phyloP scores from a whole-genome alignment of 2,113 vertebrate genomes.

The Prionailurus viverrinus region DNA sequence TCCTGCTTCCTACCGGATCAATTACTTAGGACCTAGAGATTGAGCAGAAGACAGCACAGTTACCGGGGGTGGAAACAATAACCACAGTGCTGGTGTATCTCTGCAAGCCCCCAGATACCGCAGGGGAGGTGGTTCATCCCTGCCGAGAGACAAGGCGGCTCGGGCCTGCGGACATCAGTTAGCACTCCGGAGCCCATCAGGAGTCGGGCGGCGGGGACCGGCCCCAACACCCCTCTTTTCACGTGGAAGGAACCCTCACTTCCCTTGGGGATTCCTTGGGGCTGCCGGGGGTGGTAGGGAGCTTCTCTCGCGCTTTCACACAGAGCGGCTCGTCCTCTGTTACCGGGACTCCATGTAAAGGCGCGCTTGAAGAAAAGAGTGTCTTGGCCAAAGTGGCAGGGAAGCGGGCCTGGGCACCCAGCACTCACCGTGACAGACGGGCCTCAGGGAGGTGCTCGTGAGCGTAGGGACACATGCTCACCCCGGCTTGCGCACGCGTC shows the following conservation, averaged over 20 bases:
- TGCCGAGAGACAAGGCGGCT: not conserved
- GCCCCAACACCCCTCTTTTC: fast-evolving
- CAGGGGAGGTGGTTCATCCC: not conserved
- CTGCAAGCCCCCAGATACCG: fast-evolving
- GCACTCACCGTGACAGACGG: fast-evolving
- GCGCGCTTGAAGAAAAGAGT: not conserved
- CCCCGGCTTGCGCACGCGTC: not conserved
- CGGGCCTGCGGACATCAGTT: fast-evolving
- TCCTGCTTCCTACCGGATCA: fast-evolving
- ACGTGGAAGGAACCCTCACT: not conserved
- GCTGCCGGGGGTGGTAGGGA: fast-evolving
- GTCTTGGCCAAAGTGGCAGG: not conserved
- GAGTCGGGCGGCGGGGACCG: fast-evolving
- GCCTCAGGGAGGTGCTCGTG: not conserved
- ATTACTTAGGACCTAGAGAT: not conserved
- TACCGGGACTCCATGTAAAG: not conserved
- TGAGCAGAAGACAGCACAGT: fast-evolving
- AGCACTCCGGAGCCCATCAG: not conserved
- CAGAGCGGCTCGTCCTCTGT: not conserved
- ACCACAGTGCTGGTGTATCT: no score
- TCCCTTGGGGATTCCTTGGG: not conserved
- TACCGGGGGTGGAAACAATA: no score
- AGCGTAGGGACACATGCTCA: fast-evolving
- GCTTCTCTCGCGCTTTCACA: no score
- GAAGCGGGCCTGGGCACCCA: fast-evolving